Conservation (phyloP, 1,140 invertebrate genomes). For the Battus philenor region DNA sequence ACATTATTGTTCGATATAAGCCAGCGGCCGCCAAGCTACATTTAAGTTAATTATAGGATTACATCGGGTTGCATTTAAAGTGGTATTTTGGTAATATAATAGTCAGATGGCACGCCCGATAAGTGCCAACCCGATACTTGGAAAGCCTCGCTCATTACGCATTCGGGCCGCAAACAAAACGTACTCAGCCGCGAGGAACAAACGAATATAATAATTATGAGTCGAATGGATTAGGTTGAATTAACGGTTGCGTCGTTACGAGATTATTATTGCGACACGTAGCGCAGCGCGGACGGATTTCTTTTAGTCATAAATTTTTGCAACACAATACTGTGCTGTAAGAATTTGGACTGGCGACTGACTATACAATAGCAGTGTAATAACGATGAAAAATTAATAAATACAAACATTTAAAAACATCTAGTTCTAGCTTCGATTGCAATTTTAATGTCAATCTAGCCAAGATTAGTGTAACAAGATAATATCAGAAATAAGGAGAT, state of each 20-base stretch:
- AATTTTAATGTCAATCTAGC: no score
- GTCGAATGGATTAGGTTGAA: slow-evolving; percentile 49
- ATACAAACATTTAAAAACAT: no score
- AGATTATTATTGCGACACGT: slow-evolving; percentile 37
- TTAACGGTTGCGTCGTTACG: slow-evolving; percentile 46
- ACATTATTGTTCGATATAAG: slow-evolving; percentile 49
- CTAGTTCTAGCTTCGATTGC: no score
- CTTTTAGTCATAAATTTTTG: not conserved
- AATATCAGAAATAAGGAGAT: no score
- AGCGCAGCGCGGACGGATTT: not conserved
- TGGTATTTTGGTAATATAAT: slow-evolving; percentile 75
- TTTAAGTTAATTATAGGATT: slow-evolving; percentile 74
- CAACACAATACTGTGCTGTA: no score
- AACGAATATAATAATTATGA: slow-evolving; percentile 73
- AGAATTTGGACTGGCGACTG: no score
- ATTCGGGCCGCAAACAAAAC: slow-evolving; percentile 57
- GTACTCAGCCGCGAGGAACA: slow-evolving; percentile 45
- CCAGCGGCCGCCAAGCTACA: slow-evolving; percentile 34
- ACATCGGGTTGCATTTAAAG: slow-evolving; percentile 65
- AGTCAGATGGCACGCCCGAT: slow-evolving; percentile 73
- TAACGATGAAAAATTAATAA: no score
- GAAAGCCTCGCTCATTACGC: slow-evolving; percentile 63
- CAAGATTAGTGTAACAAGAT: no score
- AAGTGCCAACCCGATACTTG: slow-evolving; percentile 61
- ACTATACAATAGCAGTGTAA: no score